Base-by-base conservation (phyloP, 2,113 vertebrate genomes). In the Lepisosteus oculatus region DNA sequence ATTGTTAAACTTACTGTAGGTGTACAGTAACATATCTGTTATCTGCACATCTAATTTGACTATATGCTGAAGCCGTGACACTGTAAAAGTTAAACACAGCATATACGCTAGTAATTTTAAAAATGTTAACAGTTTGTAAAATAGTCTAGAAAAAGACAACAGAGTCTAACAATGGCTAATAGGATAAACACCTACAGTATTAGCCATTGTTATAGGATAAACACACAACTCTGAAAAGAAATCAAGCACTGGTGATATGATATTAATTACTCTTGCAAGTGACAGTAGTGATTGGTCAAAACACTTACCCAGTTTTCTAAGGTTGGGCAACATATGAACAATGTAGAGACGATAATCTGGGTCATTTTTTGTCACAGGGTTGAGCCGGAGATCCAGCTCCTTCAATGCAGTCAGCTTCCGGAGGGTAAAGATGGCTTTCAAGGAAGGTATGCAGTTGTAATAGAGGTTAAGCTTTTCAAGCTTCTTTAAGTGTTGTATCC, bases 391-490 rank as follows among this genome's bases (percentile, higher is more conserved):
- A 79, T 95, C 94, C 77, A 95, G 76, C 0, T 91, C 89, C 45
- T 65, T 83, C 56, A 94, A 80, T 42, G 72, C 72, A 0, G 82
- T 69, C 29, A 95, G 73, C 56, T 77, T 76, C 3, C 81, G 87
- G 6, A 95, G 84, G 61, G 85, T 79, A 44, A 91, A 84, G 4
- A 92, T 71, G 57, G 94, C 92, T 2, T 88, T 81, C 1, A 93
- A 66, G 0, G 88, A 91, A 9, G 93, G 84, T 61, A 95, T 84
- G 55, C 79, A 76, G 84, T 94, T 95, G 78, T 89, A 90, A 79
- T 93, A 94, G 29, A 96, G 85, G 67, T 88, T 93, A 76, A 95
- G 85, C 6, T 84, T 90, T 81, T 95, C 88, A 78, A 93, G 77
- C 14, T 62, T 72, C 6, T 80, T 79, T 70, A 95, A 74, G 73